Evolutionary conservation across 2,888 invertebrate species (phyloP), one percentile per base, ranked within the genome.

Genomic region (Siphlonurus alternatus): DNA sequence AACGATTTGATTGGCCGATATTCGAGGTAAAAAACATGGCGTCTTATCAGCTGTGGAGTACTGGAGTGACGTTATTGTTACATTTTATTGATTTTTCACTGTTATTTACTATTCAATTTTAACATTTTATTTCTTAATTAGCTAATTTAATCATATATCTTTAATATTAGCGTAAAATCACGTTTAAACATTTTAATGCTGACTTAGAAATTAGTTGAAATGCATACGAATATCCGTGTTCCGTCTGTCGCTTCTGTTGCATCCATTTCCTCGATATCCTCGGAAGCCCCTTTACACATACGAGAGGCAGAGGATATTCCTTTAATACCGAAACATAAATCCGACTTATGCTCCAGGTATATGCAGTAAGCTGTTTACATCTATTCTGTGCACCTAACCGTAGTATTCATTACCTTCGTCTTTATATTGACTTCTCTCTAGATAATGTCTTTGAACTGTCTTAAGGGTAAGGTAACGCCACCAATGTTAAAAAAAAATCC

Each of bases 221-320:
- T 38, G 38, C 38, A 38, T 10, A 38, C 38, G 15, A 38, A 15
- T 15, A 38, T 10, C 15, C 38, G 38, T 15, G 15, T 15, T 38
- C 15, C 38, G 38, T 38, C 38, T 15, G 15, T 38, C 38, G 38
- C 38, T 38, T 38, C 38, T 15, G 15, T 38, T 15, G 38, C 38
- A 10, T 38, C 56, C n/a, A 20, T 56, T n/a, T 56, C 56, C 5
- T 10, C 56, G 56, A 20, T 56, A 20, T 7, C 5, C 7, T 56
- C 56, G 5, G 56, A 56, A n/a, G 56, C n/a, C 20, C 56, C 56
- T 38, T 38, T 38, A 20, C 56, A 56, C 15, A 59, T 54, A n/a
- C 60, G 53, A 53, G 61, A 60, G 23, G 60, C 64, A 18, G 86
- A 87, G 75, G 86, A 86, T 73, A 84, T 86, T 71, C 86, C 86